Base-by-base conservation (phyloP, 2,888 invertebrate species). In the Morinoia aosen region DNA sequence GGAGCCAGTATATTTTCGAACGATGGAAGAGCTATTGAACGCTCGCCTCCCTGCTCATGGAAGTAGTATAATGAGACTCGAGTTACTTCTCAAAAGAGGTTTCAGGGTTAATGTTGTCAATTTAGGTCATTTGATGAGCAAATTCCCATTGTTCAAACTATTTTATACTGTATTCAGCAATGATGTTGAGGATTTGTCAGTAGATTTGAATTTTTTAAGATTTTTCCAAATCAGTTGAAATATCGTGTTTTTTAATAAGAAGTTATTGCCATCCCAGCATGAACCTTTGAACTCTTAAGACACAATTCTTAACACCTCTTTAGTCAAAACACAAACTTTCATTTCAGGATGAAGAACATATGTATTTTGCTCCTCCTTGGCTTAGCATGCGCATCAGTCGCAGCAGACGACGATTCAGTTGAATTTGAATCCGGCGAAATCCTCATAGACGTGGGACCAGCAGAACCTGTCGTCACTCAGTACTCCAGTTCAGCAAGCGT, bases 371-470 rank as follows among this genome's bases (percentile, higher is more conserved):
- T 93, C 16, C n/a, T 57, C 11, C 3, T 93, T 33, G 56, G 57
- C 93, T 57, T 93, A 0, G 19, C 57, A 12, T 39, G 93, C 57
- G 0, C 93, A 33, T 93, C 93, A 25, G 93, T 48, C 3, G 33
- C n/a, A 12, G 57, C n/a, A 56, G 93, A 33, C 57, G 93, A 93
- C 57, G 93, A 93, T 33, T 93, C 93, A 33, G 33, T 14, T 48
- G 93, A 93, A 48, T 90, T 90, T 48, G 93, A 93, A 5, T 93
- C 93, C 8, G 93, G 19, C 57, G 93, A 93, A 57, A 48, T 93
- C n/a, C 16, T 57, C 93, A 14, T n/a, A 33, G 93, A 33, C 57
- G 19, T 57, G 19, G 93, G 57, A 33, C 25, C 93, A 11, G 48
- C 90, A 57, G 93, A 93, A 25, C 57, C 57, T 33, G 93, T 93